Base-by-base conservation (phyloP, 1,140 invertebrate species). In the Pentalonia nigronervosa region DNA sequence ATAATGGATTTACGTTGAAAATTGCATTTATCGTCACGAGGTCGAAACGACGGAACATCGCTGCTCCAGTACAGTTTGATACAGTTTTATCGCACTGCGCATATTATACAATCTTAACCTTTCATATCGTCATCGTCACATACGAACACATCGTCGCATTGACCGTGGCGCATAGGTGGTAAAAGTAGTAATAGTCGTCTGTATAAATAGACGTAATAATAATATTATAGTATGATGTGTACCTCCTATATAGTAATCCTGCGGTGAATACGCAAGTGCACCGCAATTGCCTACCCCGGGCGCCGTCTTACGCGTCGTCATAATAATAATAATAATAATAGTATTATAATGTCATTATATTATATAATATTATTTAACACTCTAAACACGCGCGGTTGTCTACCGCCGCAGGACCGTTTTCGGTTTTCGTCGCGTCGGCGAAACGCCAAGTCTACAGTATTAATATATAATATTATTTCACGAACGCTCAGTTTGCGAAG, bases 291-390 rank as follows among this genome's bases (percentile, higher is more conserved):
- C 53, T 90, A 90, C 34, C 7, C 89, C 41, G 14, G 45, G 45
- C 53, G 89, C 89, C 89, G 89, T 67, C 53, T 90, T 89, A 89
- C 48, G 20, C 21, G 30, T 0, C 17, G 6, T 76, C 30, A 76
- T 76, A 76, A 76, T 76, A 14, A 67, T 67, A 76, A 67, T 53
- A 48, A 48, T 48, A 48, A 48, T 48, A 48, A 48, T 56, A 56
- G 25, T 60, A 76, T 76, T 76, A 76, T 76, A 76, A 76, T 76
- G 14, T n/a, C 60, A 76, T 76, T 2, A 41, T 41, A 41, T 41
- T 41, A 48, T 56, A 76, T 76, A n/a, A 76, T 76, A 76, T 76
- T 76, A 76, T n/a, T 76, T 76, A 76, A 76, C 60, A 76, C 60
- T n/a, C 60, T 76, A 76, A 76, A 76, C 60, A 76, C 60, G 60